A percentile compares a stretch with the other conserved stretches of the same genome.
Evolutionary conservation across 2,888 invertebrate species (phyloP).

Genomic region (Amiota communis): DNA sequence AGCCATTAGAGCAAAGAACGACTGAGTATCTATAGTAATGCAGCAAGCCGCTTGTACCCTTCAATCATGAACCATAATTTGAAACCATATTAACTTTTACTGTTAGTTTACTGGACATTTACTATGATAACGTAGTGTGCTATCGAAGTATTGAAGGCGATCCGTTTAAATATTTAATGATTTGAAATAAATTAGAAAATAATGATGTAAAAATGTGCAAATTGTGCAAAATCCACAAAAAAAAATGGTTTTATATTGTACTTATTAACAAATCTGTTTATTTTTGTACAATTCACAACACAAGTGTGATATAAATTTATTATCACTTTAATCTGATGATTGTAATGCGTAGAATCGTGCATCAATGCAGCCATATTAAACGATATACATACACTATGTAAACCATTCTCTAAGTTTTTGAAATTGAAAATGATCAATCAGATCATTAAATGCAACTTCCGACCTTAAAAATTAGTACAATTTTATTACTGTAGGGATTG

Average conservation of each 20-base stretch:
- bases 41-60: not conserved
- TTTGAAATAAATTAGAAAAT: slow-evolving; percentile 8
- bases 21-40: not conserved
- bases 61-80: not conserved
- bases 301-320: not conserved
- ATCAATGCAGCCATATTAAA: no score
- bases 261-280: not conserved
- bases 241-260: not conserved
- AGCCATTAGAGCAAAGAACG: slow-evolving; percentile 9
- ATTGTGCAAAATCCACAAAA: slow-evolving; percentile 41
- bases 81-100: not conserved
- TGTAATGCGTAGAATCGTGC: no score
- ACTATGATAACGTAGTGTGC: not conserved
- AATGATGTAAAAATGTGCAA: slow-evolving; percentile 19
- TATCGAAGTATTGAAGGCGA: not conserved
- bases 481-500: no score
- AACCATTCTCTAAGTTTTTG: no score
- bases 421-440: no score
- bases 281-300: not conserved
- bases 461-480: no score
- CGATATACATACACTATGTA: no score
- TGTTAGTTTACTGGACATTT: not conserved
- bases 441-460: no score
- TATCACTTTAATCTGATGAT: no score
- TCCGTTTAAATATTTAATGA: not conserved